Base-by-base conservation (phyloP, 2,113 vertebrate species). In the Chrysochloris asiatica region DNA sequence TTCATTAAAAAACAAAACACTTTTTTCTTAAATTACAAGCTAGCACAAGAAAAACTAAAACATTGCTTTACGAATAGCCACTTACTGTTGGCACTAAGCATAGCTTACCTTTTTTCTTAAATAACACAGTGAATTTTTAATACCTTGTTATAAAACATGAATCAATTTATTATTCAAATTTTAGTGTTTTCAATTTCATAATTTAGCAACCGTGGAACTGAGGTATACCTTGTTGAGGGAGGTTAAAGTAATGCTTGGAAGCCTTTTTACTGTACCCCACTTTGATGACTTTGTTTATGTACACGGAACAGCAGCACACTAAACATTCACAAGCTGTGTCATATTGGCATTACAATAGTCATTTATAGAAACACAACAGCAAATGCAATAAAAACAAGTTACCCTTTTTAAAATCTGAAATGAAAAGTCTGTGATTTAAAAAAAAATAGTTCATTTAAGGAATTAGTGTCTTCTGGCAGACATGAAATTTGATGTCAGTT, bases 321-420 rank as follows among this genome's bases (percentile, higher is more conserved):
- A 97, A 98, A 99, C 99, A 99, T 99, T 99, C 99, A 99, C 98
- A 99, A 99, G 99, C 99, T 98, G 98, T 99, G 98, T 99, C 98
- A 98, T 99, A 98, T 99, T 99, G 99, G 99, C 99, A 98, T 98
- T 98, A 99, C 98, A 98, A 99, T 98, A 98, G 98, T 98, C 97
- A 98, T 98, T 97, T 97, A 98, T 98, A 98, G 97, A 98, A 98
- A 99, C 97, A 97, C 98, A 98, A 99, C 98, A 97, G 98, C 98
- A 98, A 98, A 98, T 98, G 98, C 97, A 97, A 97, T 98, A 98
- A 98, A 98, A 99, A 98, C 98, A 95, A 97, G 97, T 98, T 97
- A 98, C 98, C 98, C 98, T 98, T 98, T 97, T 98, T 98, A 97
- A 97, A 98, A 98, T 98, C 97, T 98, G 98, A 99, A 99, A 99